phyloP scores from a whole-genome alignment of 2,797 vertebrate species.

The Poeciliopsis presidionis region DNA sequence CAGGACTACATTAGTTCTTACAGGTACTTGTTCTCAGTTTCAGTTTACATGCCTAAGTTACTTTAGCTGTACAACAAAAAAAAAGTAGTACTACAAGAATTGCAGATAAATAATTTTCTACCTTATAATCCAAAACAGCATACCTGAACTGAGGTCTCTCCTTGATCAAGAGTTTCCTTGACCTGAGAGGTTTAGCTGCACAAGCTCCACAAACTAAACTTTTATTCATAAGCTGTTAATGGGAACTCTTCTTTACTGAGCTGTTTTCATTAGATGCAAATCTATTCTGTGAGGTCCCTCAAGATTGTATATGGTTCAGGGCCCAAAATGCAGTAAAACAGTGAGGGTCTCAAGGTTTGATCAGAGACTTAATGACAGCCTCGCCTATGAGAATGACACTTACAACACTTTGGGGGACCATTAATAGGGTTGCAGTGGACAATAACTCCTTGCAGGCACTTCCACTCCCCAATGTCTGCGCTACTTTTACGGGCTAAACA shows the following conservation, averaged over 20 bases:
- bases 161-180: conserved; percentile 20
- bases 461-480: conserved; percentile 54
- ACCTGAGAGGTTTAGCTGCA: conserved; percentile 8
- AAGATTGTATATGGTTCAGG: conserved; percentile 66
- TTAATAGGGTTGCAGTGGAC: conserved; percentile 75
- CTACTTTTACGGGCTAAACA: conserved; percentile 74
- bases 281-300: conserved; percentile 64
- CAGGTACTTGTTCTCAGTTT: not conserved
- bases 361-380: conserved; percentile 72
- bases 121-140: not conserved
- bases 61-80: not conserved
- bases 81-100: not conserved
- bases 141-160: not conserved
- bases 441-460: conserved; percentile 73
- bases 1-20: not conserved
- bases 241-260: conserved; percentile 42
- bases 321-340: conserved; percentile 71
- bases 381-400: conserved; percentile 72
- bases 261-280: conserved; percentile 72
- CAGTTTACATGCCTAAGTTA: not conserved
- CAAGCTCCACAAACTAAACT: conserved; percentile 54
- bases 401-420: conserved; percentile 69
- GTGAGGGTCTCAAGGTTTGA: conserved; percentile 74
- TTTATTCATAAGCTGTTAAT: conserved; percentile 60
- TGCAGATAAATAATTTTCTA: not conserved